Evolutionary conservation across 2,113 vertebrate genomes (phyloP).

Genomic region (Canis aureus): DNA sequence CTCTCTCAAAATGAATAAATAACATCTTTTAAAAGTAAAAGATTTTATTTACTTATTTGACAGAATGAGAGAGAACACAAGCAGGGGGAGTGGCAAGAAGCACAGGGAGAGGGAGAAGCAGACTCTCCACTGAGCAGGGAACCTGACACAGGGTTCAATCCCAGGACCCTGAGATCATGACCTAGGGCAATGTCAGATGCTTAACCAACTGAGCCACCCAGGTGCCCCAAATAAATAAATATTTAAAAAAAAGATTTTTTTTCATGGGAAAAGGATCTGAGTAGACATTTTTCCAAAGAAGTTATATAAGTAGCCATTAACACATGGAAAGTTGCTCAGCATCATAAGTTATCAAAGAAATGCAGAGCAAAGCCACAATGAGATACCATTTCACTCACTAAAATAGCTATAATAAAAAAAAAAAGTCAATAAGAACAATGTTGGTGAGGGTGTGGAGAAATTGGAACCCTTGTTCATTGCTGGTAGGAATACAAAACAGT

Average conservation of each 20-base stretch:
- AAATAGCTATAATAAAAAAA: background rate
- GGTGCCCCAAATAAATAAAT: background rate
- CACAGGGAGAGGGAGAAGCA: too few species aligned
- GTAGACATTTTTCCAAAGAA: slow-evolving; percentile 9
- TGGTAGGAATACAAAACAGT: background rate
- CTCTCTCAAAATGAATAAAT: background rate
- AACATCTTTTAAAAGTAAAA: background rate
- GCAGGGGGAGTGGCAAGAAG: too few species aligned
- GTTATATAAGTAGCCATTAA: background rate
- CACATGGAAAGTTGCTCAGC: background rate
- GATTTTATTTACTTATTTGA: background rate
- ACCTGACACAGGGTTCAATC: too few species aligned
- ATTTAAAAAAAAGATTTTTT: background rate
- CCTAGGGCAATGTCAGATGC: too few species aligned
- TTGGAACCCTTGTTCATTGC: background rate
- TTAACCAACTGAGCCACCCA: too few species aligned
- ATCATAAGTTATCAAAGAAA: background rate
- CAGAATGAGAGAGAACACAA: too few species aligned
- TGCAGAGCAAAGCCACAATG: background rate
- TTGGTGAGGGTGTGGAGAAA: background rate
- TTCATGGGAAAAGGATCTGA: background rate
- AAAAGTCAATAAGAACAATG: background rate
- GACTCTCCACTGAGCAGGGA: too few species aligned
- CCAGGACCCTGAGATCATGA: too few species aligned
- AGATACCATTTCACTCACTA: background rate